These are phyloP conservation scores for Cossypha niveicapilla DNA, from an alignment of 2,797 vertebrate species.

Conservation along the genomic window DNA sequence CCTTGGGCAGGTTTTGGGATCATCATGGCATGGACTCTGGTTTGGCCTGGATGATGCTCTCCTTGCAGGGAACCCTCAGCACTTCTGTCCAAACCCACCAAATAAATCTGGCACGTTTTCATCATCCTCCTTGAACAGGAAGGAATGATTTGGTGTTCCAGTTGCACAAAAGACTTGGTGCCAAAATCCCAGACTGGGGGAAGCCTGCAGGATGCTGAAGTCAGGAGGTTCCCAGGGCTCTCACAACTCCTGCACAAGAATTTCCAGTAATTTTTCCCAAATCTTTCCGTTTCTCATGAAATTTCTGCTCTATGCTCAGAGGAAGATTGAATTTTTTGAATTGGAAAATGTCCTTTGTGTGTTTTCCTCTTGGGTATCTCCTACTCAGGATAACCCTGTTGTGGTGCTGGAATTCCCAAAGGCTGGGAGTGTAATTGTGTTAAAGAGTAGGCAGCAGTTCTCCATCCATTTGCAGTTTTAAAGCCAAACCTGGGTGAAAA, in stretches of 20 bases:
- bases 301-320: background rate
- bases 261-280: background rate
- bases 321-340: background rate
- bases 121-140: background rate
- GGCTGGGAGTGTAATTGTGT: background rate
- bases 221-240: background rate
- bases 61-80: background rate
- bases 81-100: background rate
- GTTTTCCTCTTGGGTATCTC: background rate
- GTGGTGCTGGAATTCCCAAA: background rate
- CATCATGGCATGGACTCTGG: background rate
- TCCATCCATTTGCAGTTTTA: conserved; percentile 11
- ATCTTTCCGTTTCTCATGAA: background rate
- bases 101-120: background rate
- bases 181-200: background rate
- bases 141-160: background rate
- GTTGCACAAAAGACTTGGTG: background rate
- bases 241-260: background rate
- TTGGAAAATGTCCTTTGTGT: background rate
- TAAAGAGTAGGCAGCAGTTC: conserved; percentile 10
- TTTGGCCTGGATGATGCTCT: background rate
- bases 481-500: conserved; percentile 49
- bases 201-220: background rate
- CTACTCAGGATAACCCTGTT: background rate
- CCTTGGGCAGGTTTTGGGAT: background rate